Percentiles rank a stretch among this genome's conserved stretches.
Evolutionary conservation across 64 coral and sea anemone genomes (phyloP).

Genomic region (Montipora efflorescens): DNA sequence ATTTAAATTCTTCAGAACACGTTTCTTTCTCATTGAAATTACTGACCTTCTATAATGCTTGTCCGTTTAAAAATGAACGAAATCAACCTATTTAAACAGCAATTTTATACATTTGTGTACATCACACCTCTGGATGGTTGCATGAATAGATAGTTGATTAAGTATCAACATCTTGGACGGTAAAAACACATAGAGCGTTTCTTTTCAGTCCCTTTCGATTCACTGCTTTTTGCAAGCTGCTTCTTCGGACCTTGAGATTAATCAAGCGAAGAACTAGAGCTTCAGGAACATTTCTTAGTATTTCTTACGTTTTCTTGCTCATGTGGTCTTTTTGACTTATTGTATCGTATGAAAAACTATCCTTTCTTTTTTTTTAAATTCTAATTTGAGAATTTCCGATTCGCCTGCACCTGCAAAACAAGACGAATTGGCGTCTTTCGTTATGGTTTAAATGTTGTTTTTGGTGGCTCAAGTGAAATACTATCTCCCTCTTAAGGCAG

Average conservation of each 20-base stretch:
- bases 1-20: neutral
- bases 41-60: neutral
- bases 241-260: neutral
- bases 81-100: neutral
- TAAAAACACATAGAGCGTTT: neutral
- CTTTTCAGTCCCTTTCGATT: too few relatives aligned
- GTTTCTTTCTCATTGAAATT: too few relatives aligned
- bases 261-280: neutral
- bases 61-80: neutral
- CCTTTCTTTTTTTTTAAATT: neutral
- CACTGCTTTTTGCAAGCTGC: neutral
- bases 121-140: neutral
- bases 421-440: neutral
- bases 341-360: neutral
- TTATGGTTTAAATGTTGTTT: neutral
- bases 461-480: neutral
- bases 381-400: neutral
- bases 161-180: neutral
- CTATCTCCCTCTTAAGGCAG: conserved; percentile 5
- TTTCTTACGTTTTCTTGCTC: too few relatives aligned
- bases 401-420: neutral
- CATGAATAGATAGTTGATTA: neutral
- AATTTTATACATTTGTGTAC: neutral
- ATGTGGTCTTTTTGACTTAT: neutral
- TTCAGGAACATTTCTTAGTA: neutral